Evolutionary conservation across 2,888 invertebrate genomes (phyloP).

Genomic region (Apotomis betuletana): DNA sequence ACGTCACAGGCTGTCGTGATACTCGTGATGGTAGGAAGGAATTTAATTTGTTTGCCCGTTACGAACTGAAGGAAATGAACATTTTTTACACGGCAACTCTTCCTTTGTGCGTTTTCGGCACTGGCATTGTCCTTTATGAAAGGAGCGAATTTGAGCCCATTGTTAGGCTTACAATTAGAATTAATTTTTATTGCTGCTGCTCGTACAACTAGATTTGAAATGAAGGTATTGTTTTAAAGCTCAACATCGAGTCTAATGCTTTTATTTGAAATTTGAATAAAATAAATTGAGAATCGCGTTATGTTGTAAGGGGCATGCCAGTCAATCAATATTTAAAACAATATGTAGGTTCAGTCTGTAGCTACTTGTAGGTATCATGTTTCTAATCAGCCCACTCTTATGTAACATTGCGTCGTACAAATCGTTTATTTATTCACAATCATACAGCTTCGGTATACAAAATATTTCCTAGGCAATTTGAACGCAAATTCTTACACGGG

Average conservation of each 20-base stretch:
- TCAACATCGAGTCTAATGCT: background rate
- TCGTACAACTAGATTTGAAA: constrained; percentile 27
- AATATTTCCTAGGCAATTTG: background rate
- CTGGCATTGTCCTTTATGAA: constrained; percentile 38
- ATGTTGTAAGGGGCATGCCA: constrained; percentile 41
- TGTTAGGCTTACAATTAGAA: constrained; percentile 39
- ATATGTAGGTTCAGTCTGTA: constrained; percentile 49
- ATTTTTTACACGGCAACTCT: constrained; percentile 45
- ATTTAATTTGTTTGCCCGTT: constrained; percentile 54
- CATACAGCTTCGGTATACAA: background rate
- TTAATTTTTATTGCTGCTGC: constrained; percentile 36
- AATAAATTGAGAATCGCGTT: background rate
- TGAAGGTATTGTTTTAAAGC: constrained; percentile 21
- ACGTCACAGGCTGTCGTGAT: constrained; percentile 50
- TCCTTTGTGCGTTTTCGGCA: constrained; percentile 39
- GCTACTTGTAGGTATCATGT: constrained; percentile 48
- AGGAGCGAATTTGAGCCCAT: constrained; percentile 31
- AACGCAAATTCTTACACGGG: constrained; percentile 31
- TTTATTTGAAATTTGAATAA: constrained; percentile 11
- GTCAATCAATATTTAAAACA: constrained; percentile 50
- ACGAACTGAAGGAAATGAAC: constrained; percentile 48
- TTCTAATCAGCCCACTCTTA: constrained; percentile 46
- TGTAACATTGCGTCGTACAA: constrained; percentile 6
- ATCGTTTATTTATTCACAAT: background rate
- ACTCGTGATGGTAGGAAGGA: constrained; percentile 54